phyloP scores from a whole-genome alignment of 1,140 invertebrate genomes.

The Parapsyche elsis region DNA sequence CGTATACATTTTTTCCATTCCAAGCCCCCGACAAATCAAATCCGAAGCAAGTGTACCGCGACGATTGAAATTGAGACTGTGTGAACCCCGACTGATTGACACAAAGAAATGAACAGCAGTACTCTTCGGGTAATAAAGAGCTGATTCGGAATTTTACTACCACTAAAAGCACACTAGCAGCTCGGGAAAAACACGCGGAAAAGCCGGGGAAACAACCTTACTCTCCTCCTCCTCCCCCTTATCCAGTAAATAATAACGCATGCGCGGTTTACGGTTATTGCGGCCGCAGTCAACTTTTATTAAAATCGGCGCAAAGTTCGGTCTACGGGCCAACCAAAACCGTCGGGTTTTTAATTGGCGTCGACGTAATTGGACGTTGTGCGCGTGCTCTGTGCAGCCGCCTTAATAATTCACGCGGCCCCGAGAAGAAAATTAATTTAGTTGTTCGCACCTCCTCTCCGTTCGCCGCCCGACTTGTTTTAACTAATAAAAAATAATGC shows the following conservation, averaged over 20 bases:
- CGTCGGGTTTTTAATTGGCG: constrained; percentile 34
- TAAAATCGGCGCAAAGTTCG: neutral
- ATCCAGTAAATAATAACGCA: neutral
- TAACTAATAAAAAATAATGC: neutral
- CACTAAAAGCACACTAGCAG: too few species aligned
- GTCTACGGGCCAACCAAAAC: neutral
- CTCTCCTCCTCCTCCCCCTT: too few species aligned
- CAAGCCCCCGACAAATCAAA: too few species aligned
- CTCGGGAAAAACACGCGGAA: too few species aligned
- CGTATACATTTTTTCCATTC: too few species aligned
- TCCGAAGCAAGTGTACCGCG: too few species aligned
- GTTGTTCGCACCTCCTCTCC: neutral
- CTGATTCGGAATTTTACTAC: too few species aligned
- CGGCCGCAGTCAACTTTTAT: constrained; percentile 8
- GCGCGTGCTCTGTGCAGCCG: neutral
- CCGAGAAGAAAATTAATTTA: constrained; percentile 29
- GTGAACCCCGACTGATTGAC: too few species aligned
- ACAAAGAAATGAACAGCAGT: too few species aligned
- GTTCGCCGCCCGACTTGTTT: neutral
- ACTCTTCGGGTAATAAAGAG: too few species aligned
- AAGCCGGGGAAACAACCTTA: too few species aligned
- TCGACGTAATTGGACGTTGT: neutral
- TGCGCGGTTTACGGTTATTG: constrained; percentile 12
- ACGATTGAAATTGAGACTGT: too few species aligned
- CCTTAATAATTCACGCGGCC: constrained; percentile 26